These are phyloP conservation scores for Dryomyza anilis DNA, from an alignment of 2,888 invertebrate genomes.

Conservation along the genomic window DNA sequence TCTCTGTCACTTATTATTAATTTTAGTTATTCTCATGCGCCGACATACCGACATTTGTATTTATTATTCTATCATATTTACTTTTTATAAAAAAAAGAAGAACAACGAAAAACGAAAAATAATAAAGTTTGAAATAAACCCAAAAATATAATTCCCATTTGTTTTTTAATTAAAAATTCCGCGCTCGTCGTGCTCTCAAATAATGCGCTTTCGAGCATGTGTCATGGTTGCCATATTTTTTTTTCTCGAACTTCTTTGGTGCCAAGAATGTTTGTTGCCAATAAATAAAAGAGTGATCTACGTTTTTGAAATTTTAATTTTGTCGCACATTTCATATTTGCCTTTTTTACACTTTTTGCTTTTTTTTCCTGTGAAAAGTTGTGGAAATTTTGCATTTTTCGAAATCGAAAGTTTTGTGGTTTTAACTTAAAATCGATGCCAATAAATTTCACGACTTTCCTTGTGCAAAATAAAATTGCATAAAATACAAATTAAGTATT, in stretches of 20 bases:
- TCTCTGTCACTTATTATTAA: no score
- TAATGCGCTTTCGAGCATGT: not conserved
- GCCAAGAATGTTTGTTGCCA: not conserved
- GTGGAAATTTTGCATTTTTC: not conserved
- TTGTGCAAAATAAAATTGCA: no score
- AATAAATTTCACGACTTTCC: no score
- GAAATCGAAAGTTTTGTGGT: conserved; percentile 11
- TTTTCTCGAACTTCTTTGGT: no score
- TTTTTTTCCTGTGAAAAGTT: not conserved
- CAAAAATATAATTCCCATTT: not conserved
- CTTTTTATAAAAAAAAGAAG: not conserved
- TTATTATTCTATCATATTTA: not conserved
- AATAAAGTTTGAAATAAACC: not conserved
- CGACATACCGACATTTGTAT: not conserved
- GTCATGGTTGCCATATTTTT: not conserved
- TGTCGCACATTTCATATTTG: not conserved
- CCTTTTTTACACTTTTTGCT: not conserved
- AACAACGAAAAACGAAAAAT: no score
- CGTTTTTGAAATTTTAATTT: conserved; percentile 12
- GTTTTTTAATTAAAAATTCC: not conserved
- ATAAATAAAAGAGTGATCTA: not conserved
- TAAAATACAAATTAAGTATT: no score
- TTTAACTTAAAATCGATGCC: not conserved
- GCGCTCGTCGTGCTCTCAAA: not conserved
- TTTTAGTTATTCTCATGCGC: not conserved